Evolutionary conservation across 2,797 vertebrate species (phyloP).

Genomic region (Etheostoma nigrum): DNA sequence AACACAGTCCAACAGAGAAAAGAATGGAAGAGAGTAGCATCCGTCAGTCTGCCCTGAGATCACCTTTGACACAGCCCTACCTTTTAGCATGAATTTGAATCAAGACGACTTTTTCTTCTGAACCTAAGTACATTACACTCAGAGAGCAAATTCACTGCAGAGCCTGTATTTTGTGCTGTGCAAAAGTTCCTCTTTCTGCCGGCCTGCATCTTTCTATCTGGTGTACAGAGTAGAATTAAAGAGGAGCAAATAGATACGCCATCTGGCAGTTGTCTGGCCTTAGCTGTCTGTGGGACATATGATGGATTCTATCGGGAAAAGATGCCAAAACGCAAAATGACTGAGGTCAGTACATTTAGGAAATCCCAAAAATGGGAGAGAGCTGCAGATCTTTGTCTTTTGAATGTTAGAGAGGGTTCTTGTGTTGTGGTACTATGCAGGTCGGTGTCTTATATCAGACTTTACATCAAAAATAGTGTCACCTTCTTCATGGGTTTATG

Average conservation of each 20-base stretch:
- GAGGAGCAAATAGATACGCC: constrained; percentile 77
- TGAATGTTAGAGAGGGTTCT: constrained; percentile 37
- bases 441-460: constrained; percentile 33
- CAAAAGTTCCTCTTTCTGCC: constrained; percentile 52
- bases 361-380: constrained; percentile 72
- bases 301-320: constrained; percentile 73
- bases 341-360: constrained; percentile 75
- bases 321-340: constrained; percentile 71
- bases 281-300: constrained; percentile 72
- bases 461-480: constrained; percentile 25
- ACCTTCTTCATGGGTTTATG: not conserved
- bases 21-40: constrained; percentile 43
- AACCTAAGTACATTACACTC: constrained; percentile 44
- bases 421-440: constrained; percentile 30
- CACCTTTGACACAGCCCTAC: constrained; percentile 69
- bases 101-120: constrained; percentile 40
- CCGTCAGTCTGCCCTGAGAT: constrained; percentile 59
- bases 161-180: constrained; percentile 43
- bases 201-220: constrained; percentile 61
- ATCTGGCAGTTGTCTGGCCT: constrained; percentile 80
- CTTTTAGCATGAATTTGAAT: constrained; percentile 60
- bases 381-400: constrained; percentile 50
- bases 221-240: constrained; percentile 65
- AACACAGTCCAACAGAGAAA: constrained; percentile 36
- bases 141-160: constrained; percentile 46